A percentile compares a stretch with the other conserved stretches of the same genome.
Evolutionary conservation across 92 coral and sea anemone species (phyloP).

Genomic region (Palythoa heliodiscus): DNA sequence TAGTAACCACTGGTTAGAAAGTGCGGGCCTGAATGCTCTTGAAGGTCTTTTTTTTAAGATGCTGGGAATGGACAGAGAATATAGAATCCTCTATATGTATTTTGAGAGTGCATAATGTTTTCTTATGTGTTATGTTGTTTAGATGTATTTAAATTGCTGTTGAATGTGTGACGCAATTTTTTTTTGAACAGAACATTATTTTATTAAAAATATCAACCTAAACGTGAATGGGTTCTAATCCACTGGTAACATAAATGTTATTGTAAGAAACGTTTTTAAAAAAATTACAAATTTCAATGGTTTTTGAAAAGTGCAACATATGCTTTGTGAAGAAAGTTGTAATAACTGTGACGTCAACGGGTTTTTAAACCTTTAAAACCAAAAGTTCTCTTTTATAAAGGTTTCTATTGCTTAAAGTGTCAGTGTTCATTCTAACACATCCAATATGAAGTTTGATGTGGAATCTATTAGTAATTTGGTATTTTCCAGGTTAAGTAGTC

Average conservation of each 20-base stretch:
- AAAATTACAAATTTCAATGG: constrained; percentile 4
- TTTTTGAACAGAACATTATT: background rate
- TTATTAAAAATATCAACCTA: background rate
- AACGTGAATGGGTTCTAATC: constrained; percentile 3
- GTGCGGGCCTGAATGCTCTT: background rate
- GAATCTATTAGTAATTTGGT: constrained; percentile 31
- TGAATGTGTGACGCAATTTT: background rate
- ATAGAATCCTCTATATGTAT: background rate
- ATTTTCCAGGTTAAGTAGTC: constrained; percentile 39
- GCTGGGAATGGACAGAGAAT: background rate
- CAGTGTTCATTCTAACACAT: constrained; percentile 20
- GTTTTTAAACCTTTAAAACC: constrained; percentile 7
- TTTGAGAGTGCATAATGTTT: background rate
- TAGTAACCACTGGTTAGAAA: background rate
- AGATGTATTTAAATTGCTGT: too few species aligned
- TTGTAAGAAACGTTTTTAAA: constrained; percentile 4
- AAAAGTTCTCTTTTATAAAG: constrained; percentile 10
- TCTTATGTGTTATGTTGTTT: background rate
- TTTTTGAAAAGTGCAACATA: constrained; percentile 4
- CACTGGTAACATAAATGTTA: constrained; percentile 1
- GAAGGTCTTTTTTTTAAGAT: background rate
- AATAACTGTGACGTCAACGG: constrained; percentile 7
- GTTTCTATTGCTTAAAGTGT: constrained; percentile 5
- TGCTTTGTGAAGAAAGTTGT: background rate
- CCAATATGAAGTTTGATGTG: constrained; percentile 39